phyloP scores from a whole-genome alignment of 1,140 invertebrate genomes.

The Ceratina australensis region DNA sequence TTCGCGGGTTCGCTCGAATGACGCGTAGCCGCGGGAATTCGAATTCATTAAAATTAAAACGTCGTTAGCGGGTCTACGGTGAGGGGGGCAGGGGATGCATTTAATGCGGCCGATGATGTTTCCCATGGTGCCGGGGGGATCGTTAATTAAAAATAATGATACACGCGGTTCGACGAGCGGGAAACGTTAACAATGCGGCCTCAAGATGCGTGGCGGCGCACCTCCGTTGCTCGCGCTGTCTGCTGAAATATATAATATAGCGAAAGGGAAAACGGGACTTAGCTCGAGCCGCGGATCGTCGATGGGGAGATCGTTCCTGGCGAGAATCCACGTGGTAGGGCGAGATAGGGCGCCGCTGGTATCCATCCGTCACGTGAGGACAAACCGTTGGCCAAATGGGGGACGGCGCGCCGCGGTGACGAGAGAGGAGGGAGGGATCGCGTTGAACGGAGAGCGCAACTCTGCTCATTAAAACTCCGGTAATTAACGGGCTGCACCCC shows the following conservation, averaged over 20 bases:
- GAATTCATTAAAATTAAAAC: slow-evolving; percentile 63
- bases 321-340: slow-evolving; percentile 36
- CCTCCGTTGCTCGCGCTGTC: slow-evolving; percentile 13
- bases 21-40: slow-evolving; percentile 33
- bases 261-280: slow-evolving; percentile 16
- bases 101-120: slow-evolving; percentile 57
- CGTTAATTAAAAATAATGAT: slow-evolving; percentile 66
- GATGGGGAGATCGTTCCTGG: slow-evolving; percentile 2
- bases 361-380: slow-evolving; percentile 57
- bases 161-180: slow-evolving; percentile 35
- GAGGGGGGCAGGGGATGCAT: slow-evolving; percentile 16
- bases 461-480: slow-evolving; percentile 68
- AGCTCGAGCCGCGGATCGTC: not conserved
- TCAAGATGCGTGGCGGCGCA: slow-evolving; percentile 49
- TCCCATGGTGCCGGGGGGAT: slow-evolving; percentile 47
- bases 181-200: slow-evolving; percentile 49
- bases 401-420: not conserved
- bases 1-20: not conserved
- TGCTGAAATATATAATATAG: slow-evolving; percentile 37
- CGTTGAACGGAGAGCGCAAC: slow-evolving; percentile 44
- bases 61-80: slow-evolving; percentile 45
- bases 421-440: slow-evolving; percentile 12
- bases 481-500: slow-evolving; percentile 59
- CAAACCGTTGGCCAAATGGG: slow-evolving; percentile 21
- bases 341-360: slow-evolving; percentile 45